Conservation (phyloP, 2,888 invertebrate species). For the Spilarctia lutea region DNA sequence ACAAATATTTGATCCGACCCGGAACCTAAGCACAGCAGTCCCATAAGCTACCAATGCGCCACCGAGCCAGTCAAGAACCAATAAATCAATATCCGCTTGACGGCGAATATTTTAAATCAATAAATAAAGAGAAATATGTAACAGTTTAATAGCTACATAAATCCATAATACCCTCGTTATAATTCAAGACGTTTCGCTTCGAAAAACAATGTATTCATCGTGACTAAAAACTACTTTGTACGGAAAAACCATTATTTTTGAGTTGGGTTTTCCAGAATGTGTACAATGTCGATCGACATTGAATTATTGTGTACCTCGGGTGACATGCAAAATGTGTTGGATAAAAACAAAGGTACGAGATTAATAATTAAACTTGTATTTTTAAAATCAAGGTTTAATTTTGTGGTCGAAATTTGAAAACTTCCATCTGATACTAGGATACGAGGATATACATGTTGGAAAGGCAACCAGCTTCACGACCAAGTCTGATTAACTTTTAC, state of each 20-base stretch:
- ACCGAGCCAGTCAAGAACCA: too few species aligned
- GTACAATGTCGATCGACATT: background rate
- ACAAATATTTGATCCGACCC: too few species aligned
- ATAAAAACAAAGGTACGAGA: background rate
- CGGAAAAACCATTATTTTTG: conserved; percentile 1
- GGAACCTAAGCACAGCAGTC: too few species aligned
- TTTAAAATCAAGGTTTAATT: background rate
- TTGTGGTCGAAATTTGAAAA: too few species aligned
- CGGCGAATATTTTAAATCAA: background rate
- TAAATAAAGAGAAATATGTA: conserved; percentile 4
- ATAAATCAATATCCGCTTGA: background rate
- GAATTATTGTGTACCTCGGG: background rate
- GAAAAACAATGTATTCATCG: conserved; percentile 26
- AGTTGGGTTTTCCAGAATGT: conserved; percentile 9
- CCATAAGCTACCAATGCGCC: too few species aligned
- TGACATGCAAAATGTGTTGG: background rate
- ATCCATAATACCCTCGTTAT: conserved; percentile 32
- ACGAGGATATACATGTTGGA: too few species aligned
- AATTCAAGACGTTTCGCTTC: conserved; percentile 37
- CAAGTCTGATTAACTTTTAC: too few species aligned
- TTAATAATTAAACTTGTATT: background rate
- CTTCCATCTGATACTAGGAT: too few species aligned
- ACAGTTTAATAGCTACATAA: conserved; percentile 42
- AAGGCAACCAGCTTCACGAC: too few species aligned
- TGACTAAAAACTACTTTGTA: conserved; percentile 12